Evolutionary conservation across 2,113 vertebrate genomes (phyloP), one percentile per base, ranked within the genome.

Genomic region (Coturnix japonica): DNA sequence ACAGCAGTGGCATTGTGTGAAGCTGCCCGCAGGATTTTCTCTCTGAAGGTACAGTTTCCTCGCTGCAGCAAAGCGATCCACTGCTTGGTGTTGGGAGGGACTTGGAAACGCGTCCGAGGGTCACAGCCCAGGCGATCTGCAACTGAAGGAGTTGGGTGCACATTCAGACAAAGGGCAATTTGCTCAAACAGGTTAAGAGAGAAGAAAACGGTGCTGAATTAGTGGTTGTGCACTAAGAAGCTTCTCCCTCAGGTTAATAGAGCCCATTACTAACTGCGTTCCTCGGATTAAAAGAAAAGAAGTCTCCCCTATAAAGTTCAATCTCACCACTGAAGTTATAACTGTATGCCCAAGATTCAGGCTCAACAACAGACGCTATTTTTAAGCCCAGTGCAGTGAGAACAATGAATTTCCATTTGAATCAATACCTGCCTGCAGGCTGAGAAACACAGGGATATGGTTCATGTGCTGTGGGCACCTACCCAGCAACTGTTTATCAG

Each of bases 51-150:
- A 90, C 99, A 99, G 95, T 99, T 99, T 54, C 99, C 99, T 88
- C 99, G 97, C 96, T 99, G 99, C 33, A 99, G 96, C 81, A 99
- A 97, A 81, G 99, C 99, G 66, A 99, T 98, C 99, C 99, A 99
- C 93, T 99, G 99, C 93, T 98, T 98, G 60, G 97, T 98, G 74
- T 98, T 98, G 2, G 99, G 98, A 37, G 99, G 99, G 37, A 99
- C 98, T 25, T 97, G 96, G 96, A 99, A 99, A 13, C 98, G 98
- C 2, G 99, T 99, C 78, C 97, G 97, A 65, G 98, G 98, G 96
- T 99, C 98, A 71, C 99, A 99, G 96, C 99, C 99, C 97, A 98
- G 98, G 44, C 98, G 98, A 97, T 99, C 99, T 95, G 98, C 97
- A 97, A 98, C 98, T 99, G 97, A 41, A 93, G 33, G 43, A 92